These are phyloP conservation scores for Disparrhopalites patrizii DNA, from an alignment of 2,888 invertebrate genomes.

Conservation along the genomic window DNA sequence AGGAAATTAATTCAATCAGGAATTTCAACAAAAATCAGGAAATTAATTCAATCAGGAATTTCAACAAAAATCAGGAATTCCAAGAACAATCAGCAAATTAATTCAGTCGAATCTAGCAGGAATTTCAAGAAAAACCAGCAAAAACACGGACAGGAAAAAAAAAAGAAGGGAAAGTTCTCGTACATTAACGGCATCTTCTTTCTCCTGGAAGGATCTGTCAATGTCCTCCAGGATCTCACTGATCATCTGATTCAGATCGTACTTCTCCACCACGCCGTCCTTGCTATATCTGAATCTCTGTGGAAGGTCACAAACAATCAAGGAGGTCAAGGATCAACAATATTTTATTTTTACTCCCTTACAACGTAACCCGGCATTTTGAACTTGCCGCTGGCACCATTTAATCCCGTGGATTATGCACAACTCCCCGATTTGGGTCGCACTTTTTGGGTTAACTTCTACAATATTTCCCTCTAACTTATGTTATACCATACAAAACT, in stretches of 20 bases:
- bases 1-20: neutral
- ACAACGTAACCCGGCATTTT: neutral
- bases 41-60: neutral
- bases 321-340: neutral
- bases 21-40: neutral
- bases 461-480: no score
- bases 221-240: constrained; percentile 75
- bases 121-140: no score
- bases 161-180: constrained; percentile 34
- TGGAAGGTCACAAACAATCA: constrained; percentile 41
- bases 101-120: no score
- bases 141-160: no score
- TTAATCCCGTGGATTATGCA: no score
- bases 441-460: no score
- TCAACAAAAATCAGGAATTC: no score
- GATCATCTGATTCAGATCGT: constrained; percentile 74
- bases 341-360: neutral
- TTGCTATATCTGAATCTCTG: constrained; percentile 70
- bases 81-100: no score
- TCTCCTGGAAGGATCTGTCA: constrained; percentile 76
- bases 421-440: no score
- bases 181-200: constrained; percentile 84
- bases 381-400: neutral
- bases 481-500: no score
- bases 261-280: constrained; percentile 64